Percentiles rank a stretch among this genome's conserved stretches.
Evolutionary conservation across 2,797 vertebrate genomes (phyloP).

Genomic region (Pseudochaenichthys georgianus): DNA sequence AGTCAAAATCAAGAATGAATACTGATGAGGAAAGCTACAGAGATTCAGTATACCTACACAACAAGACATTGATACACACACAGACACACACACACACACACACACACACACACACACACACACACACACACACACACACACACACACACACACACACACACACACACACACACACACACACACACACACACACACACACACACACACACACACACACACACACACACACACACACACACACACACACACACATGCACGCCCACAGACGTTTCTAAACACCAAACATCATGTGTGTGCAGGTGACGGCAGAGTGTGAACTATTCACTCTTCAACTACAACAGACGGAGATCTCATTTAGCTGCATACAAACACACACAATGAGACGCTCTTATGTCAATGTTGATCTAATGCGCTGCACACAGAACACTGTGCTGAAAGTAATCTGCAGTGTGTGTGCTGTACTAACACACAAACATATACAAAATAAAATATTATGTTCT

Average conservation of each 20-base stretch:
- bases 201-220: background rate
- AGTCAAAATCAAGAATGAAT: conserved; percentile 63
- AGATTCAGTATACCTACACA: conserved; percentile 74
- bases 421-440: conserved; percentile 12
- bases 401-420: conserved; percentile 21
- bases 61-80: conserved; percentile 60
- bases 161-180: conserved; percentile 24
- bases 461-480: conserved; percentile 16
- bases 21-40: conserved; percentile 74
- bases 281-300: conserved; percentile 67
- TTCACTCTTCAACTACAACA: conserved; percentile 54
- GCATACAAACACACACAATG: conserved; percentile 34
- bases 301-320: conserved; percentile 62
- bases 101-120: conserved; percentile 25
- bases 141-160: background rate
- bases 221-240: conserved; percentile 43
- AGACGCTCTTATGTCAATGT: conserved; percentile 30
- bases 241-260: conserved; percentile 7
- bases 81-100: conserved; percentile 19
- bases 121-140: conserved; percentile 25
- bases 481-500: conserved; percentile 46
- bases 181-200: conserved; percentile 43
- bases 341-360: conserved; percentile 65
- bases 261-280: conserved; percentile 54
- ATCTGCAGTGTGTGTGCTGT: conserved; percentile 4